A percentile compares a stretch with the other conserved stretches of the same genome.
phyloP scores from a whole-genome alignment of 2,113 vertebrate genomes.

The Apteryx mantelli region DNA sequence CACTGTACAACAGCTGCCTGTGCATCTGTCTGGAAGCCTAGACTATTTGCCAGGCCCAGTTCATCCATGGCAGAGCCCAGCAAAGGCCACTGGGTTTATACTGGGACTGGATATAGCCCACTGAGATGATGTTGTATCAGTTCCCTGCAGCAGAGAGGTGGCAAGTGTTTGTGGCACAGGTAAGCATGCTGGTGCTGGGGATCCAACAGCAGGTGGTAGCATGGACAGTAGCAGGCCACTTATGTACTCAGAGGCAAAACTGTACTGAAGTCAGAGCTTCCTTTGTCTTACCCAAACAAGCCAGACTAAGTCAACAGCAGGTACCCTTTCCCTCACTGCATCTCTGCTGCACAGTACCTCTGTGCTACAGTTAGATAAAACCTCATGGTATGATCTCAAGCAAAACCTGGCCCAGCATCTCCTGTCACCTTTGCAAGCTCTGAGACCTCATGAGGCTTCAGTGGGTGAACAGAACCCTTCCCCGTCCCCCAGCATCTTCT shows the following conservation, averaged over 20 bases:
- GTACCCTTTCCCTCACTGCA: not conserved
- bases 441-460: not conserved
- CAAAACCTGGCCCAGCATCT: not conserved
- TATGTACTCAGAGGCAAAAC: not conserved
- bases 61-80: not conserved
- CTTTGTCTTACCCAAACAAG: not conserved
- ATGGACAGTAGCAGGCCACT: not conserved
- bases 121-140: too few relatives aligned
- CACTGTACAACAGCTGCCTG: not conserved
- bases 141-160: not conserved
- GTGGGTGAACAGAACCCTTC: not conserved
- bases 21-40: not conserved
- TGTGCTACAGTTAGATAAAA: rapidly evolving
- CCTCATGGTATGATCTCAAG: not conserved
- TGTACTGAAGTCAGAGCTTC: not conserved
- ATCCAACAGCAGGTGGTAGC: not conserved
- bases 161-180: not conserved
- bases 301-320: not conserved
- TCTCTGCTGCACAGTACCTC: not conserved
- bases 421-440: not conserved
- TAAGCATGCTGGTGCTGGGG: not conserved
- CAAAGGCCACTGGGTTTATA: not conserved
- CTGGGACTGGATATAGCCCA: too few relatives aligned
- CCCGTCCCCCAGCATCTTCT: not conserved
- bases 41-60: not conserved